Percentiles rank a stretch among this genome's conserved stretches.
These are phyloP conservation scores for Xiphophorus maculatus DNA, from an alignment of 2,113 vertebrate genomes.

Conservation along the genomic window DNA sequence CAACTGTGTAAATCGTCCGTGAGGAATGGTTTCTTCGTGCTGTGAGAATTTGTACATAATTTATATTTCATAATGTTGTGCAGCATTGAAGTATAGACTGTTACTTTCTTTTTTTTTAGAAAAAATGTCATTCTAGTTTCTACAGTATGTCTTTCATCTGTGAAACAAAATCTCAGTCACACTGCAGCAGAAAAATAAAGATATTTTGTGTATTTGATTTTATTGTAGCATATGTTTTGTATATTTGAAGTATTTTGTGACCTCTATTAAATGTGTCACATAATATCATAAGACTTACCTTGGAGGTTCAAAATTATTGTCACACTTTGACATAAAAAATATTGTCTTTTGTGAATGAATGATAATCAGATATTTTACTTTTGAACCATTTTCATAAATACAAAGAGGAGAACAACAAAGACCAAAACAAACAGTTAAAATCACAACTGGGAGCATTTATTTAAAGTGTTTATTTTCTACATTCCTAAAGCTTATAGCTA, in stretches of 20 bases:
- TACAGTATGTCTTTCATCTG: constrained; percentile 50
- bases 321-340: neutral
- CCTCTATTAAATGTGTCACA: neutral
- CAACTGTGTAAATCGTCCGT: constrained; percentile 33
- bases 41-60: constrained; percentile 63
- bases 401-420: neutral
- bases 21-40: constrained; percentile 25
- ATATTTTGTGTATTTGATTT: constrained; percentile 26
- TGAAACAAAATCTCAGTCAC: constrained; percentile 44
- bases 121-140: constrained; percentile 35
- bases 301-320: neutral
- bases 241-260: too few relatives aligned
- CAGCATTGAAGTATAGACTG: constrained; percentile 42
- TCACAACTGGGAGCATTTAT: too few relatives aligned
- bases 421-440: neutral
- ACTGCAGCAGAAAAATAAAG: constrained; percentile 61
- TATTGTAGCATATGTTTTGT: neutral
- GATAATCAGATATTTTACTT: neutral
- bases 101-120: constrained; percentile 27
- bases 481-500: neutral
- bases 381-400: neutral
- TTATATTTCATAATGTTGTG: constrained; percentile 63
- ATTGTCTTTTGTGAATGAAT: neutral
- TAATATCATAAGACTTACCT: neutral
- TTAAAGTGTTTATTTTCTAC: neutral